phyloP scores from a whole-genome alignment of 2,888 invertebrate species.

The Meiosimyza platycephala region DNA sequence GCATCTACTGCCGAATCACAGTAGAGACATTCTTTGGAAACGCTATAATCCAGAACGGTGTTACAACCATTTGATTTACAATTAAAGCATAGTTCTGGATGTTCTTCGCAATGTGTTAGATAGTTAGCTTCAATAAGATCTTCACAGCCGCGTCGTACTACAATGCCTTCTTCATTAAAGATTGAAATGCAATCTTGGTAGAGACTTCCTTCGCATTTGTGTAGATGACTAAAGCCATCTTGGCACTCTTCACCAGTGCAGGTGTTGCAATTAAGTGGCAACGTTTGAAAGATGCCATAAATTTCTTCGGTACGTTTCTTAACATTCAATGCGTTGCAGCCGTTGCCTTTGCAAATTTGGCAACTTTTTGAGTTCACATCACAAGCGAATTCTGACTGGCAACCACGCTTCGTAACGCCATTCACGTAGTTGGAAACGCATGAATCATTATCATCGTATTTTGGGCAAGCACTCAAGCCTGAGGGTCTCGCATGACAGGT shows the following conservation, averaged over 20 bases:
- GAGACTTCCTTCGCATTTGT: constrained; percentile 44
- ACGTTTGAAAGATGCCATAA: constrained; percentile 49
- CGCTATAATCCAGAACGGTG: constrained; percentile 33
- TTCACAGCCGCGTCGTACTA: constrained; percentile 49
- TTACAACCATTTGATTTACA: constrained; percentile 53
- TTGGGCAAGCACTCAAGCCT: constrained; percentile 42
- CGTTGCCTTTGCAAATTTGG: constrained; percentile 42
- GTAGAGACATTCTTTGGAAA: constrained; percentile 46
- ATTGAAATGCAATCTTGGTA: constrained; percentile 50
- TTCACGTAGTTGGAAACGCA: constrained; percentile 47
- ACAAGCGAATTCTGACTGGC: constrained; percentile 46
- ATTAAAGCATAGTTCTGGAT: constrained; percentile 48
- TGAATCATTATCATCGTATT: constrained; percentile 41
- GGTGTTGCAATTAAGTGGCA: constrained; percentile 49
- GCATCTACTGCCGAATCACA: constrained; percentile 46
- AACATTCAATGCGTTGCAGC: constrained; percentile 48
- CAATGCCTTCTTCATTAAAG: constrained; percentile 40
- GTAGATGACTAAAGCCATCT: constrained; percentile 10
- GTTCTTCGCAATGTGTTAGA: constrained; percentile 37
- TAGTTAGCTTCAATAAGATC: constrained; percentile 34
- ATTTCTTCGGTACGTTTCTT: constrained; percentile 42
- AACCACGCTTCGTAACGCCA: constrained; percentile 48
- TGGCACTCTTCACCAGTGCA: constrained; percentile 44
- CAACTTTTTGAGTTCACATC: constrained; percentile 41
- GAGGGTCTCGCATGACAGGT: constrained; percentile 43